Conservation (phyloP, 1,140 invertebrate species). For the Sitobion miscanthi region DNA sequence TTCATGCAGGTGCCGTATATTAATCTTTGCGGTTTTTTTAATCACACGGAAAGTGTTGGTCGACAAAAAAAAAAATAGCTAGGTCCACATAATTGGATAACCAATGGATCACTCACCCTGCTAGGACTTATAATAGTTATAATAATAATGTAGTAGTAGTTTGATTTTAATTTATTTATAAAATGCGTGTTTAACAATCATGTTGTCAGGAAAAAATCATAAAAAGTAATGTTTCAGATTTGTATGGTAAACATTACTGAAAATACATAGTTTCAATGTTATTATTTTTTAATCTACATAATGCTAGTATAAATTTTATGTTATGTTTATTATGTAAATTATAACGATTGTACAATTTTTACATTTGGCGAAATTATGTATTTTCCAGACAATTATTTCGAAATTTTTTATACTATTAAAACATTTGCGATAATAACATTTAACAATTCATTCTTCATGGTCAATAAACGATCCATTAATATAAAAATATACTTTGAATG, state of each 20-base stretch:
- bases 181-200: neutral
- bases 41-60: neutral
- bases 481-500: neutral
- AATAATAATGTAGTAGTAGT: neutral
- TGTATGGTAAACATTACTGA: neutral
- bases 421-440: neutral
- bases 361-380: neutral
- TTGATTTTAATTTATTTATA: conserved; percentile 18
- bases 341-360: neutral
- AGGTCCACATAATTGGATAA: neutral
- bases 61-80: neutral
- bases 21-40: neutral
- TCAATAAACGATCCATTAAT: conserved; percentile 9
- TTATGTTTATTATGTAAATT: conserved; percentile 12
- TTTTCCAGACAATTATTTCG: neutral
- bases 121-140: neutral
- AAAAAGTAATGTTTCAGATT: conserved; percentile 1
- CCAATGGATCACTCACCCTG: neutral
- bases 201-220: neutral
- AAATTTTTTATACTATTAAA: neutral
- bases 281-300: conserved; percentile 6
- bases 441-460: neutral
- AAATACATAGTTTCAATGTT: no score
- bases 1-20: neutral
- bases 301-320: neutral